These are phyloP conservation scores for Zaprionus davidi DNA, from an alignment of 1,140 invertebrate genomes.

Conservation along the genomic window DNA sequence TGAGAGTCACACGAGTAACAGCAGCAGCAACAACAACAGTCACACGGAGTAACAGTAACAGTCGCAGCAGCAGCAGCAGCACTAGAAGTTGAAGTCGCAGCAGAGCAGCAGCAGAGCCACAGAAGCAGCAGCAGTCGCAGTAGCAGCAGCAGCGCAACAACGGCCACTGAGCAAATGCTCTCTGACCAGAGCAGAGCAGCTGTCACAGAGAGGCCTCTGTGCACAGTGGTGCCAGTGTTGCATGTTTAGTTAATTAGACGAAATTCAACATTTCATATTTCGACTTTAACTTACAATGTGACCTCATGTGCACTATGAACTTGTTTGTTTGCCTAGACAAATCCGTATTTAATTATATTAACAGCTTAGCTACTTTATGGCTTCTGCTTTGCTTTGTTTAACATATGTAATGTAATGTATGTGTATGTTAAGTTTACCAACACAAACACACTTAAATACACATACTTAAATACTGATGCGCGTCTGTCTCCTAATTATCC, in stretches of 20 bases:
- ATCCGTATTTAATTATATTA: background rate
- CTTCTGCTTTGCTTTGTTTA: background rate
- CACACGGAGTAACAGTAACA: background rate
- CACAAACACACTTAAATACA: background rate
- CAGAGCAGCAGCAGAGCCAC: slow-evolving; percentile 20
- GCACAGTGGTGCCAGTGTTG: slow-evolving; percentile 29
- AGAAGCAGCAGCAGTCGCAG: slow-evolving; percentile 39
- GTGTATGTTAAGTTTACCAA: too few species aligned
- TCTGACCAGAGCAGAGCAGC: slow-evolving; percentile 34
- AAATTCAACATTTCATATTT: background rate
- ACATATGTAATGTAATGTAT: too few species aligned
- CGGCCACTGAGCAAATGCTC: slow-evolving; percentile 15
- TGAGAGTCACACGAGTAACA: slow-evolving; percentile 54
- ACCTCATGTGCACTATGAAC: background rate
- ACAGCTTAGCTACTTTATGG: background rate
- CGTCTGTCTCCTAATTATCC: slow-evolving; percentile 2
- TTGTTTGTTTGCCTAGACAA: background rate
- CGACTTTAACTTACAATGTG: background rate
- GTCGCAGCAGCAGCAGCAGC: slow-evolving; percentile 38
- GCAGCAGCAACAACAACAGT: slow-evolving; percentile 20
- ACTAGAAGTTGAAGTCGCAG: slow-evolving; percentile 1
- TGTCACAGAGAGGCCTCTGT: slow-evolving; percentile 45
- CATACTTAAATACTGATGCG: too few species aligned
- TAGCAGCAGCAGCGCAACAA: slow-evolving; percentile 37
- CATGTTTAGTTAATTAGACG: slow-evolving; percentile 8